A percentile compares a stretch with the other conserved stretches of the same genome.
Evolutionary conservation across 2,113 vertebrate species (phyloP).

Genomic region (Plecotus auritus): DNA sequence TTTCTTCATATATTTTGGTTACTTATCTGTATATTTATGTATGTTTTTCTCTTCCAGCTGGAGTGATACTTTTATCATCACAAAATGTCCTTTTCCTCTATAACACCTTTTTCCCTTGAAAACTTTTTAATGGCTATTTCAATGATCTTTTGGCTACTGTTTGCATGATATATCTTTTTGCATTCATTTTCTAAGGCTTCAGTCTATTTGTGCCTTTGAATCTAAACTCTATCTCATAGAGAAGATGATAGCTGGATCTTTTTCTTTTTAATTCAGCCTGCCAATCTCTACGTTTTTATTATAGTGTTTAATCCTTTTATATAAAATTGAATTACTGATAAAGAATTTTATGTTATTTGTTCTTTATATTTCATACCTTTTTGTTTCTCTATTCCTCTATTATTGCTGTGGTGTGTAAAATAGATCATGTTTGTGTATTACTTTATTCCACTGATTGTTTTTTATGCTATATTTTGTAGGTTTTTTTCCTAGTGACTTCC

Average conservation of each 20-base stretch:
- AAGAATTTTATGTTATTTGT: neutral
- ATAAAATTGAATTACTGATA: neutral
- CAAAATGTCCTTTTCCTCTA: neutral
- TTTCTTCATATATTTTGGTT: neutral
- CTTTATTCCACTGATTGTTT: neutral
- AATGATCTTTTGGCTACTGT: neutral
- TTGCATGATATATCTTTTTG: neutral
- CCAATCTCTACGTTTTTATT: neutral
- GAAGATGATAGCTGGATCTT: neutral
- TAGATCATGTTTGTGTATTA: neutral
- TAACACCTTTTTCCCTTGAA: neutral
- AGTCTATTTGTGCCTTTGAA: neutral
- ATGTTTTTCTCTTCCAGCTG: neutral
- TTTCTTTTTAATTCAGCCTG: neutral
- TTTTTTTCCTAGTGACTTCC: neutral
- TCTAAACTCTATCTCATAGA: neutral
- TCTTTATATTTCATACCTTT: neutral
- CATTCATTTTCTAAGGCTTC: neutral
- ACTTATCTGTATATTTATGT: neutral
- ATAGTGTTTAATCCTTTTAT: neutral
- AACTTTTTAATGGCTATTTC: neutral
- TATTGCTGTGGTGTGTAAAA: neutral
- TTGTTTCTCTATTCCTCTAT: neutral
- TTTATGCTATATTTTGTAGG: neutral
- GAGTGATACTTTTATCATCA: neutral